Conservation (phyloP, 2,888 invertebrate genomes). For the Leistus spinibarbis region DNA sequence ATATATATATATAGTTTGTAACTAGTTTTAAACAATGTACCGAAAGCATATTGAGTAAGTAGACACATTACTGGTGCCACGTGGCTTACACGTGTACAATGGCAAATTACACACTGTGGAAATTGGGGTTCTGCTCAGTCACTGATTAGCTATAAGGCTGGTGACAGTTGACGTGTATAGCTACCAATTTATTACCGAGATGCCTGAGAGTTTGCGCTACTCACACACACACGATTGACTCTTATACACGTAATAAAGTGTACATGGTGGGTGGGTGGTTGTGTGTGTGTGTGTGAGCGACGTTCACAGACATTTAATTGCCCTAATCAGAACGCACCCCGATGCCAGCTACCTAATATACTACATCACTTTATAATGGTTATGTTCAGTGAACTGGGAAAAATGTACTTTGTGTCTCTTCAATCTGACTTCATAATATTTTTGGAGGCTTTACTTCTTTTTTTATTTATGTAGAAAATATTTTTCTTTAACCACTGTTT, state of each 20-base stretch:
- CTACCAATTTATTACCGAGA: conserved; percentile 57
- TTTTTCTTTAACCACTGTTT: too few species aligned
- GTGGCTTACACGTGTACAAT: conserved; percentile 53
- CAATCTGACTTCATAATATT: too few species aligned
- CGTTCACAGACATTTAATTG: conserved; percentile 49
- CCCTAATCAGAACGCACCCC: conserved; percentile 51
- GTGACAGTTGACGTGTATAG: conserved; percentile 59
- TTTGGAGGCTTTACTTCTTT: too few species aligned
- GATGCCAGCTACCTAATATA: too few species aligned
- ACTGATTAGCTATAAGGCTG: conserved; percentile 54
- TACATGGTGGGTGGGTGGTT: background rate
- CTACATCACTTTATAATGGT: too few species aligned
- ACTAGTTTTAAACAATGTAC: conserved; percentile 55
- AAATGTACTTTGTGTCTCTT: too few species aligned
- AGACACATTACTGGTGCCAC: conserved; percentile 45
- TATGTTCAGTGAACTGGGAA: too few species aligned
- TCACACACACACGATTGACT: conserved; percentile 30
- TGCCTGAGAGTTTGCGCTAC: background rate
- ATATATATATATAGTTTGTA: conserved; percentile 47
- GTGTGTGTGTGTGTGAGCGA: conserved; percentile 4
- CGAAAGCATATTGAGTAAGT: too few species aligned
- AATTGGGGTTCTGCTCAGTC: conserved; percentile 25
- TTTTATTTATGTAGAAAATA: too few species aligned
- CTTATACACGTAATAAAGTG: conserved; percentile 17
- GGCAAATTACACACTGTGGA: conserved; percentile 55